Percentiles rank a stretch among this genome's conserved stretches.
These are phyloP conservation scores for Sturnira hondurensis DNA, from an alignment of 2,113 vertebrate species.

Conservation along the genomic window DNA sequence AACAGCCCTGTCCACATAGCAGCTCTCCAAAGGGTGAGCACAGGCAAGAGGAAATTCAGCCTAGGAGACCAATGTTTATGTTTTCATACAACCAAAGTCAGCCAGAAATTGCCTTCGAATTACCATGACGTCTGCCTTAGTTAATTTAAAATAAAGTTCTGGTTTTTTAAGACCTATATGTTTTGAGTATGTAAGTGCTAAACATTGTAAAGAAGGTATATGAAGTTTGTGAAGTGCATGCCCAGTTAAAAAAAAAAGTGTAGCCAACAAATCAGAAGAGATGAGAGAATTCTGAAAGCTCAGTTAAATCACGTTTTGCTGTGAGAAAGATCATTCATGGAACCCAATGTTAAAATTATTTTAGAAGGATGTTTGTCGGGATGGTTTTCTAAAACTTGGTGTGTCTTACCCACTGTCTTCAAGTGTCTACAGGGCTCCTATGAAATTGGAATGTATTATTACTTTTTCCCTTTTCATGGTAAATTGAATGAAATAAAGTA, in stretches of 20 bases:
- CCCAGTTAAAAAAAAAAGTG: not conserved
- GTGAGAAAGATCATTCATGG: not conserved
- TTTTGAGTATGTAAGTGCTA: not conserved
- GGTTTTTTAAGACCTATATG: not conserved
- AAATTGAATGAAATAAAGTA: constrained; percentile 48
- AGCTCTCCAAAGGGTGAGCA: not conserved
- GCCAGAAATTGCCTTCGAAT: not conserved
- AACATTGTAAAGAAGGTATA: not conserved
- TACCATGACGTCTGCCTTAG: not conserved
- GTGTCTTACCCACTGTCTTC: not conserved
- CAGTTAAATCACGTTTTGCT: not conserved
- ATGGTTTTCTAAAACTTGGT: not conserved
- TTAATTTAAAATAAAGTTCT: constrained; percentile 8
- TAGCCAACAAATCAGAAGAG: not conserved
- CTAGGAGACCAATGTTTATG: not conserved
- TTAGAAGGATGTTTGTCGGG: not conserved
- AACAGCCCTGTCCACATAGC: not conserved
- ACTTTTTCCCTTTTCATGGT: constrained; percentile 33
- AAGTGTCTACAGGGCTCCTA: not conserved
- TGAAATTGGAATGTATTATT: constrained; percentile 32
- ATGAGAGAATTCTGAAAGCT: constrained; percentile 20
- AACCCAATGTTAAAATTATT: constrained; percentile 21
- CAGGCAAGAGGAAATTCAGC: not conserved
- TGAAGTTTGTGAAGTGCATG: not conserved
- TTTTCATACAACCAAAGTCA: constrained; percentile 2